These are phyloP conservation scores for Dascillus cervinus DNA, from an alignment of 2,888 invertebrate species.

Conservation along the genomic window DNA sequence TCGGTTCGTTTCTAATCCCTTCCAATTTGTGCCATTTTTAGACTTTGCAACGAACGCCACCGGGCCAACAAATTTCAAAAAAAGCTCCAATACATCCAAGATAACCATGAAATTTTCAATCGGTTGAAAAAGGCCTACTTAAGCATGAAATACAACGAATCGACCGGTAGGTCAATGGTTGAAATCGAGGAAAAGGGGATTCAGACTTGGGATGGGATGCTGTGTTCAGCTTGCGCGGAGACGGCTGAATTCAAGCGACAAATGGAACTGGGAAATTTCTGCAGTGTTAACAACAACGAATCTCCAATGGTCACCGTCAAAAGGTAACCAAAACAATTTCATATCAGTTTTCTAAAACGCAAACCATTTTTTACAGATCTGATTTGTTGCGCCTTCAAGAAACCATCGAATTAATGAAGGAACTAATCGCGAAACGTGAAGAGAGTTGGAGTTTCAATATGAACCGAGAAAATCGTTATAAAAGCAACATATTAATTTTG, in stretches of 20 bases:
- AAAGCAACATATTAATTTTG: slow-evolving; percentile 20
- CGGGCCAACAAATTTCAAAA: slow-evolving; percentile 28
- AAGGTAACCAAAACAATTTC: slow-evolving; percentile 5
- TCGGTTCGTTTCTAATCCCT: neutral
- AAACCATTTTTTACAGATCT: slow-evolving; percentile 15
- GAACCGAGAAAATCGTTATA: slow-evolving; percentile 23
- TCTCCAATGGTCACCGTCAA: slow-evolving; percentile 3
- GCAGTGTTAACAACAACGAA: neutral
- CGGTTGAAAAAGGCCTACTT: slow-evolving; percentile 33
- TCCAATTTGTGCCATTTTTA: slow-evolving; percentile 8
- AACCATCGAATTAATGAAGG: slow-evolving; percentile 28
- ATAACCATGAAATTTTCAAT: slow-evolving; percentile 33
- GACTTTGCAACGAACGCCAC: slow-evolving; percentile 25
- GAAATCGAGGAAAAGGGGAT: slow-evolving; percentile 29
- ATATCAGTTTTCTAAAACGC: neutral
- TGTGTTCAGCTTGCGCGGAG: slow-evolving; percentile 7
- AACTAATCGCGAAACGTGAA: slow-evolving; percentile 26
- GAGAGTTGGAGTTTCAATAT: slow-evolving; percentile 24
- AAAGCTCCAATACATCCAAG: slow-evolving; percentile 33
- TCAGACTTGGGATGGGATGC: slow-evolving; percentile 26
- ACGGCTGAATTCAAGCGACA: slow-evolving; percentile 7
- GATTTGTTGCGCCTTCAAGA: slow-evolving; percentile 25
- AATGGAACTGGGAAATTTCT: neutral
- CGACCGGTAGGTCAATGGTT: slow-evolving; percentile 26
- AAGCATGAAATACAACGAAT: slow-evolving; percentile 33